phyloP scores from a whole-genome alignment of 2,888 invertebrate species.

The Epicampocera succincta region DNA sequence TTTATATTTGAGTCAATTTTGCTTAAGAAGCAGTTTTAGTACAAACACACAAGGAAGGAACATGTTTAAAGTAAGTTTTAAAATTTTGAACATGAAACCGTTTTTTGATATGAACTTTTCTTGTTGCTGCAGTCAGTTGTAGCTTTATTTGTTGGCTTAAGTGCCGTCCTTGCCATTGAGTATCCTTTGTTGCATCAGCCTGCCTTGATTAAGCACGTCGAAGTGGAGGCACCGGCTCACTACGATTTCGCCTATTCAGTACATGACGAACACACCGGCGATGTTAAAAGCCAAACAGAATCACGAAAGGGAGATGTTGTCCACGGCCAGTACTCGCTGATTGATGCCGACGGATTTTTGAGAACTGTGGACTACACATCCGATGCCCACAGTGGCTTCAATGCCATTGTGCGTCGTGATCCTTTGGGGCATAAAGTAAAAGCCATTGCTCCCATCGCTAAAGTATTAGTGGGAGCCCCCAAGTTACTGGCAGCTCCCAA shows the following conservation, averaged over 20 bases:
- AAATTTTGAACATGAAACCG: neutral
- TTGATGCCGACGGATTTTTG: slow-evolving; percentile 83
- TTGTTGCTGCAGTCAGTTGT: slow-evolving; percentile 76
- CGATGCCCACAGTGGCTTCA: slow-evolving; percentile 83
- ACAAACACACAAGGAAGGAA: slow-evolving; percentile 55
- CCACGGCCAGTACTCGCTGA: slow-evolving; percentile 83
- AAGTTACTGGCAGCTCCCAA: slow-evolving; percentile 73
- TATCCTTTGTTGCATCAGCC: slow-evolving; percentile 72
- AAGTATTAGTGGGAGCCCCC: slow-evolving; percentile 75
- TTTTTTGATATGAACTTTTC: neutral
- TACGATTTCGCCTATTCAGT: slow-evolving; percentile 83
- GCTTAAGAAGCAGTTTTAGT: slow-evolving; percentile 32
- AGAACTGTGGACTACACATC: slow-evolving; percentile 84
- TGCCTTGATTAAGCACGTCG: slow-evolving; percentile 76
- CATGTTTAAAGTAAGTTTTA: slow-evolving; percentile 71
- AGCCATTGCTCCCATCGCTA: slow-evolving; percentile 79
- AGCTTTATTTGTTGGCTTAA: slow-evolving; percentile 75
- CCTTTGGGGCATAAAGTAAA: slow-evolving; percentile 81
- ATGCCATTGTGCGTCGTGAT: slow-evolving; percentile 83
- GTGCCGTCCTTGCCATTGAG: slow-evolving; percentile 77
- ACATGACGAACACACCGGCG: slow-evolving; percentile 83
- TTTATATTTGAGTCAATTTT: slow-evolving; percentile 16
- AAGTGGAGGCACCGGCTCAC: slow-evolving; percentile 81
- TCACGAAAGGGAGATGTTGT: slow-evolving; percentile 83
- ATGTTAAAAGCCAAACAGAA: slow-evolving; percentile 83